Base-by-base conservation (phyloP, 2,888 invertebrate genomes). In the Microdon myrmicae region DNA sequence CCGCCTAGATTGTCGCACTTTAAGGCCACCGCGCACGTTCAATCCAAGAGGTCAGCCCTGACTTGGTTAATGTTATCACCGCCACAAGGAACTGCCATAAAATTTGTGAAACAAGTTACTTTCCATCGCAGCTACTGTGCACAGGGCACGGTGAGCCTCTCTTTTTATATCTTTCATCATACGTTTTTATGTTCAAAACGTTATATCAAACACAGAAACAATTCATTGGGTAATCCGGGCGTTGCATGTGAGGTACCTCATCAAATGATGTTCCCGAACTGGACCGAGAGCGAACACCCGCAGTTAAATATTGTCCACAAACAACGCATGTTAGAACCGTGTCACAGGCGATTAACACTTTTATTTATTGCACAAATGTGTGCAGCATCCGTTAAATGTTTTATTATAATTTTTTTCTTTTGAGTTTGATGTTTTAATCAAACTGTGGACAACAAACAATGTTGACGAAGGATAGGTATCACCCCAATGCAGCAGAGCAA, bases 1-100 rank as follows among this genome's bases (percentile, higher is more conserved):
- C 64, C 59, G 66, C 51, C 66, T 66, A 66, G 58, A 66, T 59
- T 66, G 66, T 66, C 66, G 54, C 48, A 66, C 59, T 66, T 59
- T 66, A 43, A 66, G 59, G 66, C 59, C 22, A 22, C 8, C 58
- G 59, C 66, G 66, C 66, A 66, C 66, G 66, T 66, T 59, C 48
- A 59, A 34, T 66, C 19, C 31, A 48, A 66, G 53, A 66, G 66
- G 66, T 66, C 66, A 64, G 47, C 45, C 45, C 25, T n/a, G 43
- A 29, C 49, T 49, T 34, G 31, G 37, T 32, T 55, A 44, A 61
- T 61, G 35, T 20, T 44, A 45, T 51, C 64, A 47, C 43, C 39
- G 48, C 43, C 53, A 59, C 66, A 59, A 48, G 44, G 59, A 66
- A 66, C 59, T 48, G 66, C 59, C 58, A 66, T 66, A 66, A 66